Percentiles rank a stretch among this genome's conserved stretches.
These are phyloP conservation scores for Spatulosminthurus flaviceps DNA, from an alignment of 2,888 invertebrate species.

Conservation along the genomic window DNA sequence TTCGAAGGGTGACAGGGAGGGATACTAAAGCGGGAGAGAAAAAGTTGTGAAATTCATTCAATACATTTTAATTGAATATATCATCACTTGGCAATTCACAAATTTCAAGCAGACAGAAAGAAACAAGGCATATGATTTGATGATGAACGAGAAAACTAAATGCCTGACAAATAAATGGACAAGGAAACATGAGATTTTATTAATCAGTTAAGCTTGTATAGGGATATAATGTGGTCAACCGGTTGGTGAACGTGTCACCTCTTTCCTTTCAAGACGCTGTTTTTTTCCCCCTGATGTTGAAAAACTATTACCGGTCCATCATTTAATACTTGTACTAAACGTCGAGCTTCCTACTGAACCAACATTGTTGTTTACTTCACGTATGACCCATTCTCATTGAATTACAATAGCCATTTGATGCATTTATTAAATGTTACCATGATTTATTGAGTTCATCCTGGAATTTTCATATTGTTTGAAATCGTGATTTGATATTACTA, in stretches of 20 bases:
- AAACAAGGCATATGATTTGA: background rate
- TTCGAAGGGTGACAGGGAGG: too few relatives aligned
- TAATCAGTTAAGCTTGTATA: background rate
- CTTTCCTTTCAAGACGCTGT: background rate
- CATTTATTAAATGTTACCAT: conserved; percentile 9
- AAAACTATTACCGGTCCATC: background rate
- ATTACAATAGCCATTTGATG: background rate
- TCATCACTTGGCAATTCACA: background rate
- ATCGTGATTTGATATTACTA: background rate
- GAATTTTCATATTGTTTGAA: background rate
- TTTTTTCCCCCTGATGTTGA: background rate
- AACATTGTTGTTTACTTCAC: background rate
- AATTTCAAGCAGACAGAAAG: background rate
- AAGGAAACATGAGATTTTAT: background rate
- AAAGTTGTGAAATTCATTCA: too few relatives aligned
- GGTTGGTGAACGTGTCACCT: conserved; percentile 23
- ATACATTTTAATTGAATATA: too few relatives aligned
- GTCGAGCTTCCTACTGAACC: background rate
- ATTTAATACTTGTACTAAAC: background rate
- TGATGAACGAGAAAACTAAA: background rate
- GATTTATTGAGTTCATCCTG: conserved; percentile 8
- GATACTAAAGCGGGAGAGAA: too few relatives aligned
- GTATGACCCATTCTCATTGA: conserved; percentile 10
- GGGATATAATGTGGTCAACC: conserved; percentile 4
- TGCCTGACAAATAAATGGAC: background rate